A percentile compares a stretch with the other conserved stretches of the same genome.
These are phyloP conservation scores for Fukomys damarensis DNA, from an alignment of 2,113 vertebrate genomes.

Conservation along the genomic window DNA sequence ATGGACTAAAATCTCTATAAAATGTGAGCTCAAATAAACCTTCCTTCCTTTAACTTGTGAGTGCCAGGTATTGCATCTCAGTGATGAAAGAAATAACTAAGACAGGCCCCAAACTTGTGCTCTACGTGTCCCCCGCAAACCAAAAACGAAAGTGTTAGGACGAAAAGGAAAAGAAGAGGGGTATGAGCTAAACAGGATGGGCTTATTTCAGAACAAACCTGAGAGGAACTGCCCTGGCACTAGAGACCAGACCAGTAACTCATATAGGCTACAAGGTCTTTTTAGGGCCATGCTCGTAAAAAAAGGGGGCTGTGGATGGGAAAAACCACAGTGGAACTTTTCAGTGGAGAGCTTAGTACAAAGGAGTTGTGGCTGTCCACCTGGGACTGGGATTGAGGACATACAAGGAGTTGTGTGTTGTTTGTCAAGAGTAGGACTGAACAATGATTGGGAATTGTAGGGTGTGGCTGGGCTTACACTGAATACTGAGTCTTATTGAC, in stretches of 20 bases:
- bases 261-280: background rate
- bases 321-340: background rate
- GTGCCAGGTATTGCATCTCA: background rate
- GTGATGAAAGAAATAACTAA: background rate
- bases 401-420: background rate
- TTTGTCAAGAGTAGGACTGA: background rate
- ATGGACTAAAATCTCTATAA: background rate
- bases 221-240: background rate
- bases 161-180: background rate
- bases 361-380: background rate
- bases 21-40: background rate
- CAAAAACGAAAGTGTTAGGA: background rate
- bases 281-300: background rate
- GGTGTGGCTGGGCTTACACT: background rate
- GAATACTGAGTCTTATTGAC: background rate
- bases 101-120: background rate
- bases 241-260: background rate
- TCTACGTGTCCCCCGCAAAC: background rate
- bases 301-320: background rate
- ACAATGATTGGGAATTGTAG: background rate
- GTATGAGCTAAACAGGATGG: background rate
- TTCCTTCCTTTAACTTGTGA: background rate
- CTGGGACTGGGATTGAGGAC: background rate
- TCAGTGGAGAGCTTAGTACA: background rate
- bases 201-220: background rate